Conservation (phyloP, 2,888 invertebrate genomes). For the Callyntrura sp. region DNA sequence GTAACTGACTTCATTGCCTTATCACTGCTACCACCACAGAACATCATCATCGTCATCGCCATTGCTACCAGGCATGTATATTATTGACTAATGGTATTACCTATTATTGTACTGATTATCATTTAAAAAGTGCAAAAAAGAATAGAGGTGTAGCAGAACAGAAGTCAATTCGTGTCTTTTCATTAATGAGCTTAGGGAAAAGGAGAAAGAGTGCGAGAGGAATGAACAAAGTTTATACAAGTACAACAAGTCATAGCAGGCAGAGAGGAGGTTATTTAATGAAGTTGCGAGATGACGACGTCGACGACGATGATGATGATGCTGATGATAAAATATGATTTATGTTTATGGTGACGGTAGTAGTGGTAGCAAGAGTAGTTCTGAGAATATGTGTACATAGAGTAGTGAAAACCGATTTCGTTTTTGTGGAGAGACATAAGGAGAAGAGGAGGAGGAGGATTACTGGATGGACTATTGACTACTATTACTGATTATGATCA, state of each 20-base stretch:
- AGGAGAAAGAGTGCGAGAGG: not conserved
- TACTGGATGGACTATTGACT: slow-evolving; percentile 26
- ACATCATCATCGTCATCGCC: not conserved
- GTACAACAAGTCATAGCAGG: not conserved
- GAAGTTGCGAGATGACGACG: not conserved
- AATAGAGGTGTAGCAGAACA: slow-evolving; percentile 18
- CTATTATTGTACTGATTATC: not conserved
- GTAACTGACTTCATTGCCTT: not conserved
- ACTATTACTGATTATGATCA: slow-evolving; percentile 3
- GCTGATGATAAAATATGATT: slow-evolving; percentile 41
- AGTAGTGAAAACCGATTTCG: slow-evolving; percentile 21
- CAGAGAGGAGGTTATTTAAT: not conserved
- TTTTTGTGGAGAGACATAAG: not conserved
- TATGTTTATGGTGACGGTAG: not conserved
- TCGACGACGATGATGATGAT: not conserved
- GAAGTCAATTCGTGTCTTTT: slow-evolving; percentile 62
- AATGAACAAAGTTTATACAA: not conserved
- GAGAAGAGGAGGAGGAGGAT: slow-evolving; percentile 6
- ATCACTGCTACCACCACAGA: not conserved
- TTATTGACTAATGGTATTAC: not conserved
- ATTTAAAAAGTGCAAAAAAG: not conserved
- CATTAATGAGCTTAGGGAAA: slow-evolving; percentile 66
- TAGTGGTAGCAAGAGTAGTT: not conserved
- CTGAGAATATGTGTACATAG: not conserved
- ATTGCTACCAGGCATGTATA: not conserved